Conservation (phyloP, 2,113 vertebrate genomes). For the Takifugu flavidus region DNA sequence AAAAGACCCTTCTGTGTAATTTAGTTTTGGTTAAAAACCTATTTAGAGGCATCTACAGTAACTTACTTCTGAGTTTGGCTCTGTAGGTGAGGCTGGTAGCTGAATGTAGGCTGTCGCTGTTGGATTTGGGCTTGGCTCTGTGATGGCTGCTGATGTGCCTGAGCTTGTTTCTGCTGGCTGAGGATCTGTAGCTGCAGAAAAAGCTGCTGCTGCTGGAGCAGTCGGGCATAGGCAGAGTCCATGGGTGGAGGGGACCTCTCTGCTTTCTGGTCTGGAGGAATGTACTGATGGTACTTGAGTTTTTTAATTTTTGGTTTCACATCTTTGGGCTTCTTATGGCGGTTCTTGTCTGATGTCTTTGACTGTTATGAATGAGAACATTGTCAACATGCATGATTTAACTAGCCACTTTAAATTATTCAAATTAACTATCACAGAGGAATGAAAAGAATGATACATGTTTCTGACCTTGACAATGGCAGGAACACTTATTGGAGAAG, state of each 20-base stretch:
- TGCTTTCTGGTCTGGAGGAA: constrained; percentile 95
- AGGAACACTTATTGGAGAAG: constrained; percentile 70
- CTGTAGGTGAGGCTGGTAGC: constrained; percentile 81
- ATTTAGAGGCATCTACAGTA: not conserved
- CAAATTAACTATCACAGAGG: not conserved
- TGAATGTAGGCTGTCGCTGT: constrained; percentile 76
- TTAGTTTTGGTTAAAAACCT: not conserved
- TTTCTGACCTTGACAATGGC: constrained; percentile 84
- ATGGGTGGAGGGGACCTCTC: constrained; percentile 96
- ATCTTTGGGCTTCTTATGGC: constrained; percentile 98
- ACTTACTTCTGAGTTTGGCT: constrained; percentile 83
- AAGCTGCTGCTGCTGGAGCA: constrained; percentile 97
- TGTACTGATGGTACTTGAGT: constrained; percentile 99
- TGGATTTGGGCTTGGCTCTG: constrained; percentile 44
- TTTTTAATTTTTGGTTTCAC: constrained; percentile 98
- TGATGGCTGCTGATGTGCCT: constrained; percentile 68
- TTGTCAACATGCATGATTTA: not conserved
- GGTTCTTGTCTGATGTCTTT: constrained; percentile 87
- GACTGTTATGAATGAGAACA: constrained; percentile 65
- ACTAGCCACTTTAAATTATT: rapidly evolving
- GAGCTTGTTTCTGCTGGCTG: constrained; percentile 93
- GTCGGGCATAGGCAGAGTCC: constrained; percentile 94
- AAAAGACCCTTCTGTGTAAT: too few species aligned
- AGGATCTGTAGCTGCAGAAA: constrained; percentile 98
- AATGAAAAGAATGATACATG: not conserved